These are phyloP conservation scores for Hydropotes inermis DNA, from an alignment of 2,113 vertebrate genomes.

Conservation along the genomic window DNA sequence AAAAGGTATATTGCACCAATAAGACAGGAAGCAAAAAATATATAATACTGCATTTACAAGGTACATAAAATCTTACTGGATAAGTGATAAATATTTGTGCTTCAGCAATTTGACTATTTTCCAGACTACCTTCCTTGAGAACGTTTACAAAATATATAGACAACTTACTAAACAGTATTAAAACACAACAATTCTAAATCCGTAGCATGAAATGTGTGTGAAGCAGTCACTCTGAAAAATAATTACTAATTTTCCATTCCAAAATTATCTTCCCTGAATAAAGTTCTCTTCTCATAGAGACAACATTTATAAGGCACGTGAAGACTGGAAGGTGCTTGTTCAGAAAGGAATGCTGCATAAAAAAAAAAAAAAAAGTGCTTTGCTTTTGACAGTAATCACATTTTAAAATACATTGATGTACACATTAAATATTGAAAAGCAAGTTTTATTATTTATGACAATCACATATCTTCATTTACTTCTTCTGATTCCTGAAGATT, in stretches of 20 bases:
- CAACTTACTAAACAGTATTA: conserved; percentile 61
- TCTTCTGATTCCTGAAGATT: neutral
- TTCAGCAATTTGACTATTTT: conserved; percentile 75
- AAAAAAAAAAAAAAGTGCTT: conserved; percentile 6
- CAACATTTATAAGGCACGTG: conserved; percentile 15
- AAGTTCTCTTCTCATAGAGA: conserved; percentile 18
- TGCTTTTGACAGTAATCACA: conserved; percentile 1
- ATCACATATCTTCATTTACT: neutral
- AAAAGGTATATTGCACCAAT: conserved; percentile 65
- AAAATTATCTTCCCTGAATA: conserved; percentile 51
- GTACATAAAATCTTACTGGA: conserved; percentile 79
- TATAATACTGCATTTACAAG: conserved; percentile 73
- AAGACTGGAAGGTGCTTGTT: neutral
- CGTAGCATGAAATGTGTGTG: neutral
- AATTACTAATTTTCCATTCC: conserved; percentile 54
- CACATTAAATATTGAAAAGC: conserved; percentile 29
- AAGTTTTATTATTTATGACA: conserved; percentile 27
- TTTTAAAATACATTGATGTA: conserved; percentile 30
- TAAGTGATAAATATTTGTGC: conserved; percentile 78
- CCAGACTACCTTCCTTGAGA: conserved; percentile 54
- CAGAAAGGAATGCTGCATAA: neutral
- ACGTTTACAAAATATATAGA: conserved; percentile 63
- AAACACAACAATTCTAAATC: conserved; percentile 27
- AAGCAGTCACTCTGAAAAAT: conserved; percentile 49
- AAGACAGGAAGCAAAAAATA: conserved; percentile 72